Conservation (phyloP, 2,113 vertebrate genomes). For the Uropsilus gracilis region DNA sequence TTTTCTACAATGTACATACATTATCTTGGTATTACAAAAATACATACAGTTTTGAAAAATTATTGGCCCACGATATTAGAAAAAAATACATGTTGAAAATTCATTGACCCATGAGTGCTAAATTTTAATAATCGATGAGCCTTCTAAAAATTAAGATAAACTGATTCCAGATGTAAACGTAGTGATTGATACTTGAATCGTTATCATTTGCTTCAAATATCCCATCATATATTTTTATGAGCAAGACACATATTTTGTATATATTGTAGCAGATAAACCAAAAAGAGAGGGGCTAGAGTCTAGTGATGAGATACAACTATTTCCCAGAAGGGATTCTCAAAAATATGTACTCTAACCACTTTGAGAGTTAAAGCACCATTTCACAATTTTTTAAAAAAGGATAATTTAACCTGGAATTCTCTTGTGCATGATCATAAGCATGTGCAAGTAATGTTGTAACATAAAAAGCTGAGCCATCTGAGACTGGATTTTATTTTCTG, state of each 20-base stretch:
- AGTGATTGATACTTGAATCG: slow-evolving; percentile 29
- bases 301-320: neutral
- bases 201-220: neutral
- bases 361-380: slow-evolving; percentile 4
- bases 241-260: neutral
- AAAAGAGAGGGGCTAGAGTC: neutral
- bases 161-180: neutral
- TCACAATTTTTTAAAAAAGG: slow-evolving; percentile 18
- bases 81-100: slow-evolving; percentile 14
- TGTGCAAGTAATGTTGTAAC: neutral
- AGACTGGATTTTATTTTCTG: neutral
- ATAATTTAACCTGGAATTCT: neutral
- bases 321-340: neutral
- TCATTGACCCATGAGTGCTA: neutral
- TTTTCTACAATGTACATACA: neutral
- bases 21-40: neutral
- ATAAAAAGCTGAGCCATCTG: neutral
- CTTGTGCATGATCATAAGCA: neutral
- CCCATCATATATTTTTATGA: neutral
- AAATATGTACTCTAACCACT: neutral
- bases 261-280: neutral
- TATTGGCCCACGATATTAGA: neutral
- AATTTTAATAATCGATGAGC: neutral
- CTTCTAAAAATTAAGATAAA: slow-evolving; percentile 2
- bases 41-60: neutral